A percentile compares a stretch with the other conserved stretches of the same genome.
These are phyloP conservation scores for Pseudorectes ferrugineus DNA, from an alignment of 2,113 vertebrate genomes.

Conservation along the genomic window DNA sequence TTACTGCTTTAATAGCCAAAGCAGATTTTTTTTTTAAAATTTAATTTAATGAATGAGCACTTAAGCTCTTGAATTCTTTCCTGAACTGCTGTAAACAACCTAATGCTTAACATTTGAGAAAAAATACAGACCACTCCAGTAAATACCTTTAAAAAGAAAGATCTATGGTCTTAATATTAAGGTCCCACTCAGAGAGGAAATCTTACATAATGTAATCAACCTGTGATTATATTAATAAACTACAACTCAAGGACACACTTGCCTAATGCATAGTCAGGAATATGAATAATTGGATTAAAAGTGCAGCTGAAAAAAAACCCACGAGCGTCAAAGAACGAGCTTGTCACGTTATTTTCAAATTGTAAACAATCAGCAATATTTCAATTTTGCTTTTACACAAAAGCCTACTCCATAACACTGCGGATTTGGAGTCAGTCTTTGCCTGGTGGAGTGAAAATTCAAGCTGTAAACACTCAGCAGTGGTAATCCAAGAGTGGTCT, in stretches of 20 bases:
- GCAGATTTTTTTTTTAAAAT: background rate
- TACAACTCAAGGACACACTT: background rate
- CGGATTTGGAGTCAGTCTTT: background rate
- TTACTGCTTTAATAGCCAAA: background rate
- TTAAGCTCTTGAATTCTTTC: background rate
- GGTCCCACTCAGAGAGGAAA: background rate
- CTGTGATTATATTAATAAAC: background rate
- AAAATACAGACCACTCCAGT: background rate
- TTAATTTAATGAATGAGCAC: background rate
- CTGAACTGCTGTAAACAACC: background rate
- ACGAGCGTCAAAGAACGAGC: background rate
- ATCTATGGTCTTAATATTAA: background rate
- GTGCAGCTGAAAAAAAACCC: fast-evolving
- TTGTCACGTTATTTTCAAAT: background rate
- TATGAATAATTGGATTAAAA: background rate
- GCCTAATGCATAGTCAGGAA: background rate
- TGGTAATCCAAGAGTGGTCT: background rate
- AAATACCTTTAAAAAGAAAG: background rate
- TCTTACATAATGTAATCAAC: background rate
- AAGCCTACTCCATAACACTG: background rate
- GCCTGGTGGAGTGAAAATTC: background rate
- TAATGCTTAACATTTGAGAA: background rate
- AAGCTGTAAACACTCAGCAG: background rate
- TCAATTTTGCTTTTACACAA: background rate
- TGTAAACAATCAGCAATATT: background rate